These are phyloP conservation scores for Xiphorhynchus erythropygius DNA, from an alignment of 2,797 vertebrate species.

Conservation along the genomic window DNA sequence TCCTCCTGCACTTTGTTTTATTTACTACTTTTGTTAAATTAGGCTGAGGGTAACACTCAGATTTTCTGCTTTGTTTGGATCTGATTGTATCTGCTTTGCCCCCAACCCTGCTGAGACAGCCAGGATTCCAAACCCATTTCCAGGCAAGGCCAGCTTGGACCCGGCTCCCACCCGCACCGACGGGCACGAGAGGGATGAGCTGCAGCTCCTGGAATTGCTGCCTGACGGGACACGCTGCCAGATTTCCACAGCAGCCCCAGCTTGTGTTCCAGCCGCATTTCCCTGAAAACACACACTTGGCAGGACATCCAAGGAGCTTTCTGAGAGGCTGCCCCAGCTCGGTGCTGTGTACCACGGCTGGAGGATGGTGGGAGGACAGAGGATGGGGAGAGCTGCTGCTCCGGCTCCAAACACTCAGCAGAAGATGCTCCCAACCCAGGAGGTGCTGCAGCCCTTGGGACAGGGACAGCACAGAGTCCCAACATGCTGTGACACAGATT, in stretches of 20 bases:
- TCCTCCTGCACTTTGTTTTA: background rate
- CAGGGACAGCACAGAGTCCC: background rate
- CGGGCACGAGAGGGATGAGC: background rate
- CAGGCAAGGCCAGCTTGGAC: accelerated
- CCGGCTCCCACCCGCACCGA: background rate
- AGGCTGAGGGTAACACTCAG: background rate
- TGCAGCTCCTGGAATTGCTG: background rate
- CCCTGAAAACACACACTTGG: conserved; percentile 28
- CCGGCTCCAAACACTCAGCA: accelerated
- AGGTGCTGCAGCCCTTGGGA: background rate
- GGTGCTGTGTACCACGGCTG: accelerated
- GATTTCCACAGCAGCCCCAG: conserved; percentile 32
- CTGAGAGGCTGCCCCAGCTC: background rate
- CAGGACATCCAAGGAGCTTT: background rate
- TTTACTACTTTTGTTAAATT: background rate
- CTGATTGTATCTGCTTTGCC: background rate
- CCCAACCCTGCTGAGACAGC: background rate
- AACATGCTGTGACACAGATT: background rate
- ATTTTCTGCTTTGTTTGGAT: background rate
- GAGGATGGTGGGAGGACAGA: background rate
- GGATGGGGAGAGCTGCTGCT: background rate
- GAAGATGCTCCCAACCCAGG: background rate
- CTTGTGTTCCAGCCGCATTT: background rate
- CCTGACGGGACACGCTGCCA: background rate
- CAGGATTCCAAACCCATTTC: background rate